Percentiles rank a stretch among this genome's conserved stretches.
phyloP scores from a whole-genome alignment of 2,113 vertebrate genomes.

The Cyphotilapia sp. region DNA sequence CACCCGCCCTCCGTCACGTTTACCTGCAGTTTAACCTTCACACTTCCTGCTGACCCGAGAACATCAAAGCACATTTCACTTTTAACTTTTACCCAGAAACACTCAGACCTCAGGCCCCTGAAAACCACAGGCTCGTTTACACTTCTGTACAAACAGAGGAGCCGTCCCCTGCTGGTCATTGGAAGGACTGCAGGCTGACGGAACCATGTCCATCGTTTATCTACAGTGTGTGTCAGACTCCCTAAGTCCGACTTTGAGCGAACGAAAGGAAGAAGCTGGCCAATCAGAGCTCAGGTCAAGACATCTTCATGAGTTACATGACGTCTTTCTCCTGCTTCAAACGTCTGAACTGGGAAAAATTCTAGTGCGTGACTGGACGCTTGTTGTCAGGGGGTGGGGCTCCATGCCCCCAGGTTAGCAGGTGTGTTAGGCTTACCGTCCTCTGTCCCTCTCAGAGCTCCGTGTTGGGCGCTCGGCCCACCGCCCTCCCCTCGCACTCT shows the following conservation, averaged over 20 bases:
- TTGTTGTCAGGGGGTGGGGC: background rate
- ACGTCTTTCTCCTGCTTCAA: background rate
- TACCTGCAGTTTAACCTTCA: background rate
- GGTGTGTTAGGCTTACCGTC: background rate
- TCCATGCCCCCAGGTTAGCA: background rate
- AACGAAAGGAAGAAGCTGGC: background rate
- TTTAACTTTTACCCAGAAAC: background rate
- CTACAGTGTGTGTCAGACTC: background rate
- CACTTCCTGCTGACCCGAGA: background rate
- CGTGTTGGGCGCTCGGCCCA: conserved; percentile 26
- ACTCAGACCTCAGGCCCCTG: background rate
- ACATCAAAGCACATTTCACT: background rate
- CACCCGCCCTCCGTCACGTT: background rate
- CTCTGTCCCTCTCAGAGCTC: conserved; percentile 46
- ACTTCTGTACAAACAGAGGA: background rate
- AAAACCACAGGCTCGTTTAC: background rate
- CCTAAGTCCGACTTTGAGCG: background rate
- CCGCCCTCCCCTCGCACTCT: conserved; percentile 69
- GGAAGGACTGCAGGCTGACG: background rate
- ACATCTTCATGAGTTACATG: background rate
- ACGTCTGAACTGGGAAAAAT: background rate
- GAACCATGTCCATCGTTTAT: background rate
- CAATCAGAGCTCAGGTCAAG: background rate
- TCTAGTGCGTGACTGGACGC: background rate
- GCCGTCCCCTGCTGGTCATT: background rate